Conservation (phyloP, 2,888 invertebrate species). For the Calliopum simillimum region DNA sequence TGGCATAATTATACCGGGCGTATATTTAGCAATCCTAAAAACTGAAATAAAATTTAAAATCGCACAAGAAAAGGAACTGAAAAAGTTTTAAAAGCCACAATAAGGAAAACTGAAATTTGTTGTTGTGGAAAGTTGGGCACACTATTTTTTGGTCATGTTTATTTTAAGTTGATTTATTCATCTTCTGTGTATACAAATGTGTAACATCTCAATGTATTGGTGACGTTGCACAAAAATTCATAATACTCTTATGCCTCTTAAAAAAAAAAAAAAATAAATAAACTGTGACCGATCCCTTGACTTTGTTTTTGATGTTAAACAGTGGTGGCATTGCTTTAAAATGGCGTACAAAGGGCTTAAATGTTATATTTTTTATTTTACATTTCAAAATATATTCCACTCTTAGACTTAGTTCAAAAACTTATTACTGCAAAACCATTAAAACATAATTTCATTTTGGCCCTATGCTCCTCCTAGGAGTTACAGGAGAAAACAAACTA, state of each 20-base stretch:
- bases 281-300: constrained; percentile 13
- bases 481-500: background rate
- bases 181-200: background rate
- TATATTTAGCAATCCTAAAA: background rate
- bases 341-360: background rate
- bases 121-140: constrained; percentile 26
- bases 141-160: background rate
- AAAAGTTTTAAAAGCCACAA: constrained; percentile 6
- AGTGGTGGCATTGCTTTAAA: background rate
- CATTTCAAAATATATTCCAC: constrained; percentile 1
- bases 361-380: background rate
- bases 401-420: background rate
- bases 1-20: constrained; percentile 37
- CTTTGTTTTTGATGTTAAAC: background rate
- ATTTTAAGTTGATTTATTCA: background rate
- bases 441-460: background rate
- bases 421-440: background rate
- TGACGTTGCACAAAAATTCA: background rate
- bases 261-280: background rate
- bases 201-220: too few species aligned
- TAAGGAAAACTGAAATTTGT: background rate
- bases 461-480: background rate
- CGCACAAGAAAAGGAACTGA: constrained; percentile 3
- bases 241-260: background rate
- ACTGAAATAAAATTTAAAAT: background rate